Evolutionary conservation across 2,797 vertebrate species (phyloP), one percentile per base, ranked within the genome.

Genomic region (Cyprinodon diabolis): DNA sequence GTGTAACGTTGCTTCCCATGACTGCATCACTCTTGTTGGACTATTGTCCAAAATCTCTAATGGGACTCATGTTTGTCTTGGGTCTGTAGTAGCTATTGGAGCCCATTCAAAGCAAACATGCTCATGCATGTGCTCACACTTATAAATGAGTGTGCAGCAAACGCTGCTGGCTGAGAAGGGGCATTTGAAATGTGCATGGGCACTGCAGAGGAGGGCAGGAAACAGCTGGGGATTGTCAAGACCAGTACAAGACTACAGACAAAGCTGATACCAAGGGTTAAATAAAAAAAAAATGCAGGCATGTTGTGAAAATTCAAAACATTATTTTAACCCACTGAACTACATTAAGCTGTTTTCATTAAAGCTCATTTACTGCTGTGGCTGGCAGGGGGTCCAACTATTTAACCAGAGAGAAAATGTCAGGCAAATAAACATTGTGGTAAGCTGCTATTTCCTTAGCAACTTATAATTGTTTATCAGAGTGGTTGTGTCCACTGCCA

Each of bases 401-500:
- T 88, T 84, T 52, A 30, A 30, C 3, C 45, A 35, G 55, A 70
- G 68, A 80, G 79, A 48, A 83, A 80, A 85, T 72, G 76, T 84
- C 75, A 85, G 85, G 78, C 57, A 90, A 89, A 90, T 77, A 90
- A 92, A 90, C 80, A 86, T 66, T 72, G 77, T 30, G 78, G 57
- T 86, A 77, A 88, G 71, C 80, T 30, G 65, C 62, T 14, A 90
- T 91, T 91, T 91, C 93, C 93, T 84, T 91, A 86, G 91, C 84
- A 91, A 95, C 93, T 4, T 17, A 21, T 83, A 37, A 70, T 78
- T 94, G 92, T 94, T 95, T 95, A 82, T 83, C 49, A 56, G 68
- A 15, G 67, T 74, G 60, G 74, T 91, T 87, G 89, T 84, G 74
- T 88, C 74, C 68, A 72, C 83, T 90, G 79, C 86, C 72, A 93